Evolutionary conservation across 2,797 vertebrate genomes (phyloP), one percentile per base, ranked within the genome.

Genomic region (Paramormyrops hopkinsi): DNA sequence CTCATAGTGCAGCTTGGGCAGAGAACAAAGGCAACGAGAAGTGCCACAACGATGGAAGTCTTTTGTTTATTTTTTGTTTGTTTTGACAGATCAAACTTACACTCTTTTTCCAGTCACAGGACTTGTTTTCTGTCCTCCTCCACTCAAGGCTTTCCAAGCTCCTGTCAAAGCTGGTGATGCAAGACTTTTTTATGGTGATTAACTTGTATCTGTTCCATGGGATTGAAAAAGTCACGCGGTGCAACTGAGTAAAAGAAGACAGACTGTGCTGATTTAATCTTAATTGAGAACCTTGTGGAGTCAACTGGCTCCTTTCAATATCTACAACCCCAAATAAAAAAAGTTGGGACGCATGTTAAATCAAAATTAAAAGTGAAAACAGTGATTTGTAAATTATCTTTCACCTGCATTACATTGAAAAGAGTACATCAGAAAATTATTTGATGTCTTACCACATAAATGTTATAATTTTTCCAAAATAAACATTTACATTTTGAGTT

Each of bases 21-120:
- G 17, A 19, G 73, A 79, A 79, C 37, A 79, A 79, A 79, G 73
- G 14, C 73, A 3, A 9, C 5, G 7, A 79, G 7, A 33, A 33
- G 17, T 9, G 19, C 50, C 19, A 25, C 29, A 87, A 1, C 14
- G 6, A 6, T 41, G 53, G 22, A 54, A 9, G 51, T 37, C 50
- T 87, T 86, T 86, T 87, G 51, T 87, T 37, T 41, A 9, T 54
- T 84, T 84, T 84, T 84, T 84, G 44, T 84, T 84, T n/a, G 37
- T 44, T 83, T 51, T 84, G n/a, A 37, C 53, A 37, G 85, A 54
- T 87, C 22, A 56, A 87, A 33, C 85, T 54, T 33, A 37, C 5
- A 37, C 51, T 86, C 46, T 37, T 56, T 87, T 87, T 87, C 33
- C 33, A 56, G n/a, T 14, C 22, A 33, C 17, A 25, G 56, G 51